Base-by-base conservation (phyloP, 2,888 invertebrate species). In the Lasioglossum oenotherae region DNA sequence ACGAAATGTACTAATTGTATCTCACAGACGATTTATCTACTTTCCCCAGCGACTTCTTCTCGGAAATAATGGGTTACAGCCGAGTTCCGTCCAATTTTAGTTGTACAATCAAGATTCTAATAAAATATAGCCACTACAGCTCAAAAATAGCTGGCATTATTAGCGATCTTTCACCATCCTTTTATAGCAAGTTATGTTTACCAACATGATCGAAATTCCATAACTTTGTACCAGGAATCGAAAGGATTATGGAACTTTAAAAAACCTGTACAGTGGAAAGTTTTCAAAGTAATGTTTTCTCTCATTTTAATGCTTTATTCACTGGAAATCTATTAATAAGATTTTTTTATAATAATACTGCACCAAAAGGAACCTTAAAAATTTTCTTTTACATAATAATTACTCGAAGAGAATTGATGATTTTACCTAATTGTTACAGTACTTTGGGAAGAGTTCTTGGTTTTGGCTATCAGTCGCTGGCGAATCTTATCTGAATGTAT, bases 401-500 rank as follows among this genome's bases (percentile, higher is more conserved):
- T 23, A 23, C 23, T 23, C 53, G 53, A 53, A 53, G 23, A 53
- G 53, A n/a, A 53, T 23, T 23, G 10, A 53, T 23, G 23, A 8
- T 71, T 46, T 72, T 5, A 49, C 23, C 5, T 27, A n/a, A 69
- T 44, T 10, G 23, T 16, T n/a, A 60, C 19, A 35, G 35, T 4
- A 53, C 38, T 16, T 46, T 35, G 60, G 6, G 3, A 23, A 8
- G 53, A 53, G 53, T 19, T 49, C 4, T 19, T 12, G 35, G 23
- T 71, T 60, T 19, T 19, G 14, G 41, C 53, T 82, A 75, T 87
- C 83, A 72, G 44, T 74, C 38, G 73, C 41, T 60, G 3, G 23
- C 31, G 3, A 23, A 10, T 41, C 64, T 35, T 73, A 71, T 83
- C 80, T 78, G 23, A 46, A 16, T 31, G 73, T 73, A 69, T 78